Base-by-base conservation (phyloP, 2,113 vertebrate genomes). In the Brachyistius frenatus region DNA sequence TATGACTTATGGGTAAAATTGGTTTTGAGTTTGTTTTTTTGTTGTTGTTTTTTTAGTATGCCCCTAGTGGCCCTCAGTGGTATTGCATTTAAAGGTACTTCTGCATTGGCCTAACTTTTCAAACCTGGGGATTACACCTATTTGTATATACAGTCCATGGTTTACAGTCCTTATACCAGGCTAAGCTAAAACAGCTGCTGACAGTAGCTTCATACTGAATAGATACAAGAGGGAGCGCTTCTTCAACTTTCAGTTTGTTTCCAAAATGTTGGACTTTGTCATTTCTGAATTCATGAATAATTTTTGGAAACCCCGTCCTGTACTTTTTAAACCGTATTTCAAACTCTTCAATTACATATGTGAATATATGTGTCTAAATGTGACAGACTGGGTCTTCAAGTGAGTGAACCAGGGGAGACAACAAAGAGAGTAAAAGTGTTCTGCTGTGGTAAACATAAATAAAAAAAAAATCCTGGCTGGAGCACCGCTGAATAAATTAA, bases 401-500 rank as follows among this genome's bases (percentile, higher is more conserved):
- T 57, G 11, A 16, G 15, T 44, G 31, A 3, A 55, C 36, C 52
- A 23, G 23, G 1, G 23, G 23, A 23, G 23, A 23, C 23, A 23
- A 23, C 23, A 52, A 41, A 44, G 52, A 31, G 53, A 54, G 56
- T 46, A 49, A 49, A 68, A 64, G 14, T 7, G 14, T 16, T 31
- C 6, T 52, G 57, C 41, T 47, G 64, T 47, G 46, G 44, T 53
- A 53, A 23, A 37, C 14, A 58, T 47, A 13, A 56, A 60, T 37
- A 63, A 61, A 58, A 53, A 62, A 46, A 23, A 79, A 60, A 16
- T 61, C 73, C 52, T 73, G 36, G 5, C 31, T 54, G 31, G n/a
- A 66, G 41, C 9, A 44, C 35, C n/a, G 9, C 2, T 60, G 39
- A 77, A 70, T 67, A 49, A 60, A 74, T 69, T 23, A 65, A 64